Conservation (phyloP, 2,888 invertebrate genomes). For the Hydrotaea cyrtoneurina region DNA sequence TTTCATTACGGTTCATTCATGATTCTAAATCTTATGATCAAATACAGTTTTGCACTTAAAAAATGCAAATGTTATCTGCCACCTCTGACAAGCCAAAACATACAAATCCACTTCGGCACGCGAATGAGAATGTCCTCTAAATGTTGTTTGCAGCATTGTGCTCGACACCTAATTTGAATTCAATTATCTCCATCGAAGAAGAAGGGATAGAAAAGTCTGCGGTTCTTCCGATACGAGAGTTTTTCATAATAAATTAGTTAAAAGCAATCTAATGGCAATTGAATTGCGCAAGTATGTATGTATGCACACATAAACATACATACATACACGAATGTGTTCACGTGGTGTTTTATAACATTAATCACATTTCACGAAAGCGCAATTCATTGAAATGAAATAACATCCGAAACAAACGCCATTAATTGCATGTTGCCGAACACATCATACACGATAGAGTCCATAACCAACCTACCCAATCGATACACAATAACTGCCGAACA, state of each 20-base stretch:
- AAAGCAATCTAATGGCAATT: not conserved
- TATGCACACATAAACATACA: not conserved
- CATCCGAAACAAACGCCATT: slow-evolving; percentile 31
- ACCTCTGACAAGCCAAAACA: no score
- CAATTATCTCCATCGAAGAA: not conserved
- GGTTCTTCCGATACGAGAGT: not conserved
- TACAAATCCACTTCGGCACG: no score
- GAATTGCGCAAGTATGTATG: not conserved
- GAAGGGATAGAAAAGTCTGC: not conserved
- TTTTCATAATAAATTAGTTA: slow-evolving; percentile 17
- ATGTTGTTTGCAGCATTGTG: not conserved
- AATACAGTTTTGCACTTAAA: no score
- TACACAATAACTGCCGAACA: not conserved
- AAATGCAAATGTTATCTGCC: no score
- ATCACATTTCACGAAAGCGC: slow-evolving; percentile 12
- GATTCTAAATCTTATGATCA: no score
- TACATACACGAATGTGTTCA: not conserved
- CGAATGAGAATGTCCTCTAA: not conserved
- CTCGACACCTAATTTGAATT: not conserved
- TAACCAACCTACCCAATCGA: not conserved
- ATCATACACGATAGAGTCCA: not conserved
- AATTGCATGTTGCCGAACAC: slow-evolving; percentile 19
- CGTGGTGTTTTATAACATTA: slow-evolving; percentile 12
- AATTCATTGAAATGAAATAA: slow-evolving; percentile 6
- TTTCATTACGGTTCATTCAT: no score